A percentile compares a stretch with the other conserved stretches of the same genome.
Evolutionary conservation across 2,888 invertebrate genomes (phyloP).

Genomic region (Platerodrilus igneus): DNA sequence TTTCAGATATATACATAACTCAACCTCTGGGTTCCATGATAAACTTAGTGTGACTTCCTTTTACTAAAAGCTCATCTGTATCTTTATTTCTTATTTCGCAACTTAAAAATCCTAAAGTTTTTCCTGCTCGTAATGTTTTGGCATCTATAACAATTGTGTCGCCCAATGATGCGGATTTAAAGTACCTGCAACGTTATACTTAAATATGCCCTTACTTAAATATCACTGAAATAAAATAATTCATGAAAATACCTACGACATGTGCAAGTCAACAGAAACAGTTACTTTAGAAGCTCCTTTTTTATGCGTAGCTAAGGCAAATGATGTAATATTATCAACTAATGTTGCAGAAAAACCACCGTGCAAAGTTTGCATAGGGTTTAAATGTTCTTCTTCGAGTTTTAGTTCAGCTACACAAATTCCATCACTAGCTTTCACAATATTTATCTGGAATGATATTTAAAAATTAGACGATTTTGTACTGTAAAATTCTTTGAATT

Average conservation of each 20-base stretch:
- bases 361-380: slow-evolving; percentile 70
- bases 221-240: not conserved
- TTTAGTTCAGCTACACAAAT: slow-evolving; percentile 70
- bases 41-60: slow-evolving; percentile 77
- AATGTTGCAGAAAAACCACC: slow-evolving; percentile 82
- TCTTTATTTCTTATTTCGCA: slow-evolving; percentile 71
- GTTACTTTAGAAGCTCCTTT: slow-evolving; percentile 53
- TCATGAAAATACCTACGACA: slow-evolving; percentile 57
- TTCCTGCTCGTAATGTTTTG: slow-evolving; percentile 67
- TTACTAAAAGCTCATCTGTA: slow-evolving; percentile 66
- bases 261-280: slow-evolving; percentile 77
- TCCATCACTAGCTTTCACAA: slow-evolving; percentile 60
- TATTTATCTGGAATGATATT: slow-evolving; percentile 38
- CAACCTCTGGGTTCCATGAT: slow-evolving; percentile 41
- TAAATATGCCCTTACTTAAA: no score
- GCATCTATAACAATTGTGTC: slow-evolving; percentile 75
- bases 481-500: no score
- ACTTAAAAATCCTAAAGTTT: slow-evolving; percentile 71
- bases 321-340: slow-evolving; percentile 72
- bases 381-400: slow-evolving; percentile 69
- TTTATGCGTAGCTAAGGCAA: slow-evolving; percentile 69
- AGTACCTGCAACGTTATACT: slow-evolving; percentile 66
- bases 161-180: slow-evolving; percentile 69
- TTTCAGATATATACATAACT: no score
- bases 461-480: no score